Conservation (phyloP, 2,797 vertebrate species). For the Gobionotothen gibberifrons region DNA sequence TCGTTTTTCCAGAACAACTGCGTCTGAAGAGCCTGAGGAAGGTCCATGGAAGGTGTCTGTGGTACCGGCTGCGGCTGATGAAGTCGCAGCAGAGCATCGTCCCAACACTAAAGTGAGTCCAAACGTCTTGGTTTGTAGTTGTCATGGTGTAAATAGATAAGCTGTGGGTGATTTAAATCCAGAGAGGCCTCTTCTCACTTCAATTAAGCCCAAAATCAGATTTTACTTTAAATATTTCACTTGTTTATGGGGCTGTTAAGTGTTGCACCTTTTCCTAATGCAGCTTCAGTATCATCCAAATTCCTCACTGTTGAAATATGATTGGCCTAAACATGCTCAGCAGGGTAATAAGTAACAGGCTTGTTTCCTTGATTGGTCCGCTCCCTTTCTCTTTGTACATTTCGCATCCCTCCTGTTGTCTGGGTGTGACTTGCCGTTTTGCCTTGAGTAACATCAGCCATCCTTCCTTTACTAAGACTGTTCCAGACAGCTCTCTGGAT, state of each 20-base stretch:
- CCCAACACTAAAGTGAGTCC: constrained; percentile 95
- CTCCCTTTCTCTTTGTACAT: constrained; percentile 3
- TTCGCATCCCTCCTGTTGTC: background rate
- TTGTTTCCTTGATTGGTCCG: constrained; percentile 1
- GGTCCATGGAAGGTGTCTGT: constrained; percentile 96
- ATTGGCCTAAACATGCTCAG: background rate
- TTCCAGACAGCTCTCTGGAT: background rate
- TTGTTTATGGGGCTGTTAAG: background rate
- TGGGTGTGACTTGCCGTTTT: constrained; percentile 36
- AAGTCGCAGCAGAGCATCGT: constrained; percentile 97
- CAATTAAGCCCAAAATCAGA: background rate
- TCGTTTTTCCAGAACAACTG: constrained; percentile 89
- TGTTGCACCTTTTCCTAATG: background rate
- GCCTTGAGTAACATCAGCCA: constrained; percentile 7
- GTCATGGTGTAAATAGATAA: background rate
- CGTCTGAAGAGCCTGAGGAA: constrained; percentile 95
- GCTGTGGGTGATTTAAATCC: background rate
- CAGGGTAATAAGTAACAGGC: background rate
- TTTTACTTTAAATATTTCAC: constrained; percentile 1
- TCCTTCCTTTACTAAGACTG: background rate
- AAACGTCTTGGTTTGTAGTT: background rate
- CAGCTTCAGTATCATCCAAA: background rate
- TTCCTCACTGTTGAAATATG: background rate
- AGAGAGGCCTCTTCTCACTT: background rate
- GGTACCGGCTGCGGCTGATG: constrained; percentile 94